Evolutionary conservation across 1,140 invertebrate genomes (phyloP), one percentile per base, ranked within the genome.

Genomic region (Schlechtendalia chinensis): DNA sequence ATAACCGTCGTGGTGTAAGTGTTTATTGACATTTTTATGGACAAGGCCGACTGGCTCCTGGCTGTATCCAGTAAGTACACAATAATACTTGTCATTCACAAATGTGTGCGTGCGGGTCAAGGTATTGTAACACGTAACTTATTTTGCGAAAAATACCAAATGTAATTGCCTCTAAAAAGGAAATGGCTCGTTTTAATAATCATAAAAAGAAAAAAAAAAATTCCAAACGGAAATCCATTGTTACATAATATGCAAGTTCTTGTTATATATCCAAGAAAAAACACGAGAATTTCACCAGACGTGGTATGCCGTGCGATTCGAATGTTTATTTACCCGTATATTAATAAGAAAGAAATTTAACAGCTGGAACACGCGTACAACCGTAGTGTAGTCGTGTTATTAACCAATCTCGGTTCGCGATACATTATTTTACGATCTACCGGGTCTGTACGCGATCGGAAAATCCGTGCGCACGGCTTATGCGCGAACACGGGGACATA

Each of bases 71-170:
- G 50, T 79, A 47, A 50, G 32, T n/a, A n/a, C n/a, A n/a, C 32
- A 39, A 8, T 39, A 39, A 39, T 61, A 39, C 59, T 63, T 19
- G 63, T 63, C 63, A 19, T 61, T 47, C 32, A 50, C 22, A 19
- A 29, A 79, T 61, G 58, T 19, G 14, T 22, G 39, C 16, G 8
- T 79, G 22, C 58, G 24, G 75, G 75, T 79, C 58, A 79, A 79
- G 75, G 58, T 79, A 79, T n/a, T n/a, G n/a, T 50, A 24, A 17
- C 19, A 75, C 54, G 0, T 39, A 59, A 39, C 1, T 24, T 77
- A 22, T n/a, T 32, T n/a, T 14, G 10, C 19, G 16, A 69, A 69
- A 27, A 50, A 50, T 69, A 17, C 45, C 14, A 50, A 50, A 69
- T 69, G 39, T 17, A 69, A 69, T 69, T 45, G 29, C 16, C 29